phyloP scores from a whole-genome alignment of 2,797 vertebrate genomes.

The Lindbergichthys nudifrons region DNA sequence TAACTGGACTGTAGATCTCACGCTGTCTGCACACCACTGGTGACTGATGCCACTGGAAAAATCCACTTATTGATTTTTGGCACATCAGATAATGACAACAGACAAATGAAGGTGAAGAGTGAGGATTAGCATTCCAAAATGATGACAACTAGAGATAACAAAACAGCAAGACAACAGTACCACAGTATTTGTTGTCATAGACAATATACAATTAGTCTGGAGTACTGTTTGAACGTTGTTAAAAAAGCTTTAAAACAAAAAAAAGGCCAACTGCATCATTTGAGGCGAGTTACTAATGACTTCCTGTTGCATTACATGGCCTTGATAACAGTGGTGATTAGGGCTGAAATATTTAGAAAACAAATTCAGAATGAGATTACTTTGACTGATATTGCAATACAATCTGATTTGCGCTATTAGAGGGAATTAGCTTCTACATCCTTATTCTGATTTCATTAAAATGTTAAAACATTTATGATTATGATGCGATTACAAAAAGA shows the following conservation, averaged over 20 bases:
- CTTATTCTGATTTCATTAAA: too few relatives aligned
- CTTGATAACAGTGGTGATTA: constrained; percentile 20
- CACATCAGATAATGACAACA: neutral
- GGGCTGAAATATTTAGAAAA: too few relatives aligned
- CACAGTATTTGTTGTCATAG: neutral
- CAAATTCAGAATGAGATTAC: too few relatives aligned
- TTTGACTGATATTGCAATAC: too few relatives aligned
- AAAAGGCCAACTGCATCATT: neutral
- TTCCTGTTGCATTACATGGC: constrained; percentile 4
- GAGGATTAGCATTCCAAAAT: neutral
- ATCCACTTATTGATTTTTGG: neutral
- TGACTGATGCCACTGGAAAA: neutral
- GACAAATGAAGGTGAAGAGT: neutral
- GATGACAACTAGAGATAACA: neutral
- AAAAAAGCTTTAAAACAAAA: neutral
- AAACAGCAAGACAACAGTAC: neutral
- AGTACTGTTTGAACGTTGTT: neutral
- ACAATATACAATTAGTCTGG: neutral
- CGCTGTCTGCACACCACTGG: neutral
- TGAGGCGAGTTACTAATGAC: neutral
- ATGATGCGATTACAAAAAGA: too few relatives aligned
- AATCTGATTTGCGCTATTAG: too few relatives aligned
- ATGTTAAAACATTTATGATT: too few relatives aligned
- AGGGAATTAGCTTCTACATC: too few relatives aligned
- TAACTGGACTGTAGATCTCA: neutral